Evolutionary conservation across 2,888 invertebrate genomes (phyloP).

Genomic region (Agrotis ipsilon): DNA sequence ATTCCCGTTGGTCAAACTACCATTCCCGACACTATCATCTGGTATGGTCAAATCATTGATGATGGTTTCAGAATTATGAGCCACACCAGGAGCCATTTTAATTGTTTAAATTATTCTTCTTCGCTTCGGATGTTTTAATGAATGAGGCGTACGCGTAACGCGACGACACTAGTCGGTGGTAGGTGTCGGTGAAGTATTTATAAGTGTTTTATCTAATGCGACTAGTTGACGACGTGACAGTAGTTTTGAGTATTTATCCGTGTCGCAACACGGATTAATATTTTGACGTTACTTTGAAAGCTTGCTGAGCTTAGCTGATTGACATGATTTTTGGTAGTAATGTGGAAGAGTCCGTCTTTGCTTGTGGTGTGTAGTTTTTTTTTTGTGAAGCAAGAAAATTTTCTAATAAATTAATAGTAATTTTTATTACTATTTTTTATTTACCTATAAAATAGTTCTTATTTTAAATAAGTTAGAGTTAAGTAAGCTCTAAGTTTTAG

Average conservation of each 20-base stretch:
- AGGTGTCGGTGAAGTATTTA: conserved; percentile 81
- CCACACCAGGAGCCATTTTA: conserved; percentile 84
- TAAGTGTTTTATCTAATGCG: conserved; percentile 82
- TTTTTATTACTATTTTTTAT: no score
- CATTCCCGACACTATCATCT: no score
- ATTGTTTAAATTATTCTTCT: conserved; percentile 23
- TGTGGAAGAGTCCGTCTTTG: not conserved
- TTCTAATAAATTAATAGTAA: no score
- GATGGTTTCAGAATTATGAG: conserved; percentile 78
- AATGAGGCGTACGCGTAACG: conserved; percentile 75
- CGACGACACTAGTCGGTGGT: conserved; percentile 78
- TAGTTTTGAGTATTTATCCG: conserved; percentile 63
- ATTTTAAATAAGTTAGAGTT: no score
- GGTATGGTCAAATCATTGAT: conserved; percentile 71
- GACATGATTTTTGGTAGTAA: conserved; percentile 6
- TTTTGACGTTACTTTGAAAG: conserved; percentile 42
- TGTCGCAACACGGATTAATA: conserved; percentile 47
- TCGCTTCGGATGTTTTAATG: conserved; percentile 42
- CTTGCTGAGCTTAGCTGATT: conserved; percentile 46
- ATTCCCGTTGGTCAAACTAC: conserved; percentile 18
- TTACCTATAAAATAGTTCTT: no score
- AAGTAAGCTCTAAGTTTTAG: no score
- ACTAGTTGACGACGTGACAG: conserved; percentile 51
- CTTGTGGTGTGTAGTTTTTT: not conserved
- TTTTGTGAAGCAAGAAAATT: not conserved